phyloP scores from a whole-genome alignment of 2,888 invertebrate genomes.

The Scelioninae gen. 1 region DNA sequence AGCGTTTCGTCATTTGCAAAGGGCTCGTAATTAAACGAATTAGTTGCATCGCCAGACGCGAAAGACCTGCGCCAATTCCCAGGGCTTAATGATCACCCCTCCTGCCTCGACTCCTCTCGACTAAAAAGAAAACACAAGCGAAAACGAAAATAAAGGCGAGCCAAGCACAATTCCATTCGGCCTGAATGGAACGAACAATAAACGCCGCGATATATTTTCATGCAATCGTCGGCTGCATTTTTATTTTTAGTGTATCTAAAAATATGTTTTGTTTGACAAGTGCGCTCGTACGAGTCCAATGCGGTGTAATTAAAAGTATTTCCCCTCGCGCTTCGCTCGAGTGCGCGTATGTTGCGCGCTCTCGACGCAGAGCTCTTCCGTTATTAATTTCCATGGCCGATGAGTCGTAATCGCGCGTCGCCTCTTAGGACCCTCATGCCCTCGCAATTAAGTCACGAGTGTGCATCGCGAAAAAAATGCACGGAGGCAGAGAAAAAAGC shows the following conservation, averaged over 20 bases:
- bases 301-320: constrained; percentile 70
- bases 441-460: constrained; percentile 75
- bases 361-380: constrained; percentile 60
- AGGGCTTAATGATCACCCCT: too few species aligned
- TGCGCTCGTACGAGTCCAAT: constrained; percentile 65
- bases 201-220: too few species aligned
- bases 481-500: constrained; percentile 26
- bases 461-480: constrained; percentile 57
- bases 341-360: constrained; percentile 65
- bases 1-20: too few species aligned
- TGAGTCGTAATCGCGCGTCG: constrained; percentile 70
- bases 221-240: too few species aligned
- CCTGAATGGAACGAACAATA: too few species aligned
- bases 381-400: constrained; percentile 70
- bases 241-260: constrained; percentile 57
- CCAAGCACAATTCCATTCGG: too few species aligned
- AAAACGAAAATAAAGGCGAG: too few species aligned
- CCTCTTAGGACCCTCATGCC: constrained; percentile 70
- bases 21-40: too few species aligned
- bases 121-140: too few species aligned
- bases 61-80: too few species aligned
- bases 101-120: too few species aligned
- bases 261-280: constrained; percentile 65
- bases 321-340: constrained; percentile 67
- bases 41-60: too few species aligned